Evolutionary conservation across 2,797 vertebrate genomes (phyloP).

Genomic region (Margarornis squamiger): DNA sequence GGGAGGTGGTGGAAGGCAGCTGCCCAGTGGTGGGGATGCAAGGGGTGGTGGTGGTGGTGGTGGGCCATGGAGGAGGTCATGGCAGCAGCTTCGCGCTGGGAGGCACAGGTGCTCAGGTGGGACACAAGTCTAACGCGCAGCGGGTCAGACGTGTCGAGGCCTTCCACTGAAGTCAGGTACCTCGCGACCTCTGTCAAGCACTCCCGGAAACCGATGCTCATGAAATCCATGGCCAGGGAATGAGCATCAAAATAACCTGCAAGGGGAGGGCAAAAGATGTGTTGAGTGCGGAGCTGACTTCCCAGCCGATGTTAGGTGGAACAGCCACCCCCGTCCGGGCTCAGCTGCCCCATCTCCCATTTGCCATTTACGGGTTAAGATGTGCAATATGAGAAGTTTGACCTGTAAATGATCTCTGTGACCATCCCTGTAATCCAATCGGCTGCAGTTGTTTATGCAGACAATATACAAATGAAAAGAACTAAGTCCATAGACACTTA

Average conservation of each 20-base stretch:
- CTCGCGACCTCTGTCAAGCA: conserved; percentile 90
- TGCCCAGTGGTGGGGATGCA: conserved; percentile 86
- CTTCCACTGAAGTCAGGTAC: conserved; percentile 88
- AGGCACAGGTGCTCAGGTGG: conserved; percentile 89
- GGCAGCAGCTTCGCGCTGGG: conserved; percentile 84
- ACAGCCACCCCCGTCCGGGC: rapidly evolving
- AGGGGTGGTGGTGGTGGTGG: conserved; percentile 78
- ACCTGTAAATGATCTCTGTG: background rate
- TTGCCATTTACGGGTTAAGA: background rate
- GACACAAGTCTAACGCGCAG: conserved; percentile 87
- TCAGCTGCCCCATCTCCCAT: background rate
- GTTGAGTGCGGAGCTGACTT: background rate
- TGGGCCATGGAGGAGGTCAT: conserved; percentile 83
- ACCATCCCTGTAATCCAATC: conserved; percentile 11
- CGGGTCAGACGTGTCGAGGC: conserved; percentile 86
- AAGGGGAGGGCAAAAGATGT: background rate
- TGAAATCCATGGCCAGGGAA: conserved; percentile 94
- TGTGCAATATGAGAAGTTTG: background rate
- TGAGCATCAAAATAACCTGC: conserved; percentile 89
- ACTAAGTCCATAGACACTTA: conserved; percentile 32
- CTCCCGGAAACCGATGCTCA: conserved; percentile 94
- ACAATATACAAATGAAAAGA: background rate
- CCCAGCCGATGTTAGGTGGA: too few species aligned
- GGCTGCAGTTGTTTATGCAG: conserved; percentile 13
- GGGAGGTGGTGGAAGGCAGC: conserved; percentile 85